Percentiles rank a stretch among this genome's conserved stretches.
Conservation (phyloP, 2,113 vertebrate species). For the Meleagris gallopavo region DNA sequence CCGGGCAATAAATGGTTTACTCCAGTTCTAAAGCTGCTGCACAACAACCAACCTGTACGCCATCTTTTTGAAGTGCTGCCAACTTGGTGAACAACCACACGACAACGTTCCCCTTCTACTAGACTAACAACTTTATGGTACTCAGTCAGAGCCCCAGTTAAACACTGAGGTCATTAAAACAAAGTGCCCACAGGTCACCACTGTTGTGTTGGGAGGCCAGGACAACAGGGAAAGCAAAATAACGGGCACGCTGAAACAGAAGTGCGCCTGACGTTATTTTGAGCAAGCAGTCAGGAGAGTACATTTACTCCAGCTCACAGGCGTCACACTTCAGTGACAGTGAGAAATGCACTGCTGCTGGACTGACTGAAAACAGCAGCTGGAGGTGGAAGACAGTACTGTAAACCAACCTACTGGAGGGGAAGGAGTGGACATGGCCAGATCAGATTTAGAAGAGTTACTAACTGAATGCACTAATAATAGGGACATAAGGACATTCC, state of each 20-base stretch:
- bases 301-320: constrained; percentile 45
- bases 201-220: not conserved
- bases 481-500: constrained; percentile 75
- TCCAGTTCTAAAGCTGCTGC: not conserved
- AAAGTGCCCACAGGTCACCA: not conserved
- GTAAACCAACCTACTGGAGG: constrained; percentile 65
- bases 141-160: not conserved
- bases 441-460: constrained; percentile 88
- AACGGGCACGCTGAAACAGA: not conserved
- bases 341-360: constrained; percentile 52
- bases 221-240: not conserved
- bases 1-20: not conserved
- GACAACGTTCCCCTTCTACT: not conserved
- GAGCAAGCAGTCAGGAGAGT: constrained; percentile 10
- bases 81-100: not conserved
- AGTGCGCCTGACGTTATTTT: not conserved
- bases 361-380: constrained; percentile 81
- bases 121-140: not conserved
- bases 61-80: not conserved
- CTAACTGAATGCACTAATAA: constrained; percentile 84
- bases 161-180: not conserved
- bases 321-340: constrained; percentile 31
- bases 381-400: constrained; percentile 69
- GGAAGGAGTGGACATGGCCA: constrained; percentile 59
- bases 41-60: not conserved